Evolutionary conservation across 2,797 vertebrate genomes (phyloP).

Genomic region (Paguma larvata): DNA sequence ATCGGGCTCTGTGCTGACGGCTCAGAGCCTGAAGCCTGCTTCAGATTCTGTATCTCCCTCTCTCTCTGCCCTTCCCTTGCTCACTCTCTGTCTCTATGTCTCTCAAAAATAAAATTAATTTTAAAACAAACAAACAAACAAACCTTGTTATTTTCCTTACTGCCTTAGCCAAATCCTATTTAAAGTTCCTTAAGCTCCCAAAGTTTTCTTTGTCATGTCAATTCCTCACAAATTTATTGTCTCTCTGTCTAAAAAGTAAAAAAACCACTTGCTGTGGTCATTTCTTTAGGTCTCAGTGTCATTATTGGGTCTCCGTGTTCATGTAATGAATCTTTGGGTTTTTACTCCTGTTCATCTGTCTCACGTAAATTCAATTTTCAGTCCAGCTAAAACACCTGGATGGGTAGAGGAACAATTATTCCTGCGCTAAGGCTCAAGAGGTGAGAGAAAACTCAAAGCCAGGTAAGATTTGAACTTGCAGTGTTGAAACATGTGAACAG

Average conservation of each 20-base stretch:
- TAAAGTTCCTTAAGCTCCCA: neutral
- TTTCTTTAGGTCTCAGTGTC: neutral
- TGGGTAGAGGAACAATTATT: neutral
- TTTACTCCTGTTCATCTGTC: neutral
- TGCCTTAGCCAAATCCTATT: neutral
- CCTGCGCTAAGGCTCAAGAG: neutral
- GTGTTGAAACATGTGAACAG: neutral
- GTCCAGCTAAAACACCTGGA: neutral
- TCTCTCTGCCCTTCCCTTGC: too few relatives aligned
- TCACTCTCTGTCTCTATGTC: too few relatives aligned
- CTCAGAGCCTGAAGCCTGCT: too few relatives aligned
- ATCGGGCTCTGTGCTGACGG: too few relatives aligned
- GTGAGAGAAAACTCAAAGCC: neutral
- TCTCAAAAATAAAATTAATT: too few relatives aligned
- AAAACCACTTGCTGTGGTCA: neutral
- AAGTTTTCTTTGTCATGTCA: neutral
- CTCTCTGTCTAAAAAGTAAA: neutral
- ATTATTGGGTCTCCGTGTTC: neutral
- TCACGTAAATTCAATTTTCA: neutral
- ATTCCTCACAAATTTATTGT: neutral
- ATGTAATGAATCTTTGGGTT: neutral
- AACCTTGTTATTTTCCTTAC: neutral
- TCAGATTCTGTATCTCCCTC: too few relatives aligned
- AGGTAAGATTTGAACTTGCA: neutral
- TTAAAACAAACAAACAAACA: too few relatives aligned